These are phyloP conservation scores for Azemiops feae DNA, from an alignment of 2,113 vertebrate species.

Conservation along the genomic window DNA sequence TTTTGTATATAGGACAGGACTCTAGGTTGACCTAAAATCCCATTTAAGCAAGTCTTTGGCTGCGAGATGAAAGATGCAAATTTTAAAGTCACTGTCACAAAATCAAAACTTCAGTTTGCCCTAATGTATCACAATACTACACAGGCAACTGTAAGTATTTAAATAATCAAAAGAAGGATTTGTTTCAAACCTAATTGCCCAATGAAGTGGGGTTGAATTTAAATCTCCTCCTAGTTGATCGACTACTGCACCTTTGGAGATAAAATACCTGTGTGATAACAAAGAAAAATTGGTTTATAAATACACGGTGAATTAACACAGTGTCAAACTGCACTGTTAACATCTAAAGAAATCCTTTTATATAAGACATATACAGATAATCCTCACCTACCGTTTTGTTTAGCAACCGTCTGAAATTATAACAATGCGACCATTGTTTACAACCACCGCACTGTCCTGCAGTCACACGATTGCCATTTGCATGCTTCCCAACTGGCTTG, in stretches of 20 bases:
- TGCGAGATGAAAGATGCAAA: neutral
- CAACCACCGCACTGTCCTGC: neutral
- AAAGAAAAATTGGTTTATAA: slow-evolving; percentile 9
- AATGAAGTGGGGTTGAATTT: slow-evolving; percentile 96
- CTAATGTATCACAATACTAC: neutral
- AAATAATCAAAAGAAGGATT: neutral
- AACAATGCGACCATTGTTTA: neutral
- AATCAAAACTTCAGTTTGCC: neutral
- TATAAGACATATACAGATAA: neutral
- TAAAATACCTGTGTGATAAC: slow-evolving; percentile 79
- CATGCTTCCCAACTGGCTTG: neutral
- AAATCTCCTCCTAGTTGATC: slow-evolving; percentile 95
- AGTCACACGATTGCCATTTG: neutral
- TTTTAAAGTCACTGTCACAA: neutral
- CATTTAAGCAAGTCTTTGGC: neutral
- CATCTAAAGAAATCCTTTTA: neutral
- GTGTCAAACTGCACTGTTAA: neutral
- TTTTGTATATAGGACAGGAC: neutral
- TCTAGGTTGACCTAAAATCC: neutral
- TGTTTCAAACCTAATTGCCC: slow-evolving; percentile 86
- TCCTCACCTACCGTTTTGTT: neutral
- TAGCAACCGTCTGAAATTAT: neutral
- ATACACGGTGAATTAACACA: neutral
- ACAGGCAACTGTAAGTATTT: fast-evolving
- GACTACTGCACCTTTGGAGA: slow-evolving; percentile 90